Base-by-base conservation (phyloP, 2,113 vertebrate species). In the Catharus fuscescens region DNA sequence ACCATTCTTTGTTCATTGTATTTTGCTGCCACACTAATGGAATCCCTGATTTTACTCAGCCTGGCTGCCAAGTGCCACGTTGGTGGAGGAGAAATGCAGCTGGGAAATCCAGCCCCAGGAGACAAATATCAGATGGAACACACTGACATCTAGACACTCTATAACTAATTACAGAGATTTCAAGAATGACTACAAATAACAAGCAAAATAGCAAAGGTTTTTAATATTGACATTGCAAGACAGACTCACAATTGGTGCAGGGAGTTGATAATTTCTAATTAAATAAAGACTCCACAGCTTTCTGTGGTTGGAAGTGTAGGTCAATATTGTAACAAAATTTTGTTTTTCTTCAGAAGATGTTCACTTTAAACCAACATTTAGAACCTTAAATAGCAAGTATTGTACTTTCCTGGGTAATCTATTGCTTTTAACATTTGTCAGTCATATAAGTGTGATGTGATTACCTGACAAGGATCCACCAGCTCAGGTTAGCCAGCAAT, bases 11-110 rank as follows among this genome's bases (percentile, higher is more conserved):
- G 62, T 56, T 81, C 73, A 32, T 76, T 64, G 1, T 52, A 12
- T 83, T 94, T 88, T 95, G 67, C 92, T 86, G 79, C 56, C 76
- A 32, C 53, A 3, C 38, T 95, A 82, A 90, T 78, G 85, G 85
- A 88, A 92, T 60, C 88, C 44, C 76, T 88, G 76, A 70, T 52
- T 84, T 90, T 32, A 14, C 80, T 86, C 85, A 67, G 52, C 69
- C 73, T 50, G 4, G 54, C 77, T 87, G 80, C 80, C 89, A 69
- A 52, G 12, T 85, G 59, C 74, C 16, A 0, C 25, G 11, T 31
- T 61, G 1, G 0, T 29, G 76, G 48, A 90, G 56, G 56, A 93
- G 71, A 62, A 44, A 17, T 2, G 4, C 72, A 84, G 82, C 62
- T 0, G 1, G 54, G 84, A 79, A 72, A 50, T 82, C 20, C 61